Conservation (phyloP, 2,888 invertebrate genomes). For the Lepidocyrtoides sp. region DNA sequence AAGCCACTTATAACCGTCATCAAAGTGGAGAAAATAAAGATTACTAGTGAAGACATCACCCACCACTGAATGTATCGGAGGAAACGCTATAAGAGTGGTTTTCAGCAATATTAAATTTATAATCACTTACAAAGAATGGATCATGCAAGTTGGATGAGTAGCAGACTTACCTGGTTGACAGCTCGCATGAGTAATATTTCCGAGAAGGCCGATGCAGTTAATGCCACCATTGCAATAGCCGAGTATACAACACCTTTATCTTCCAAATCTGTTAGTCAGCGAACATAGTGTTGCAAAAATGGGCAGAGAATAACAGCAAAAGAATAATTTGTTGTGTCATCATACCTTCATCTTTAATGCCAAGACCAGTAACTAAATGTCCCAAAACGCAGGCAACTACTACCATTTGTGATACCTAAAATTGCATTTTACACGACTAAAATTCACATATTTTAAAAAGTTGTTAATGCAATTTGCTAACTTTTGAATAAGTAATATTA, state of each 20-base stretch:
- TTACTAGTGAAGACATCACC: slow-evolving; percentile 65
- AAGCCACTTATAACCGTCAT: slow-evolving; percentile 57
- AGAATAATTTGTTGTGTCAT: no score
- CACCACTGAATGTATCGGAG: slow-evolving; percentile 73
- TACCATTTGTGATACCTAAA: slow-evolving; percentile 58
- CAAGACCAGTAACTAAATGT: slow-evolving; percentile 40
- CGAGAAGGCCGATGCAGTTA: slow-evolving; percentile 14
- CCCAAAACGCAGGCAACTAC: background rate
- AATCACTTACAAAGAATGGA: background rate
- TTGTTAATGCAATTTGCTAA: no score
- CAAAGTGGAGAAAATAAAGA: slow-evolving; percentile 42
- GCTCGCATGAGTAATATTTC: slow-evolving; percentile 50
- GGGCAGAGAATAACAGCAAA: no score
- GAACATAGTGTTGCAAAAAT: background rate
- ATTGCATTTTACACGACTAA: background rate
- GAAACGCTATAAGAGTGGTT: slow-evolving; percentile 49
- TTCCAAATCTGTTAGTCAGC: background rate
- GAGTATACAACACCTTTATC: background rate
- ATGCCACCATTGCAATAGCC: background rate
- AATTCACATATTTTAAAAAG: background rate
- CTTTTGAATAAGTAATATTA: no score
- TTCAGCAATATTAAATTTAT: background rate
- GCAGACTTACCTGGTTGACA: slow-evolving; percentile 46
- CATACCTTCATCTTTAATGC: slow-evolving; percentile 24
- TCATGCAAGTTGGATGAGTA: background rate